Evolutionary conservation across 1,140 invertebrate species (phyloP).

Genomic region (Lepidurus arcticus): DNA sequence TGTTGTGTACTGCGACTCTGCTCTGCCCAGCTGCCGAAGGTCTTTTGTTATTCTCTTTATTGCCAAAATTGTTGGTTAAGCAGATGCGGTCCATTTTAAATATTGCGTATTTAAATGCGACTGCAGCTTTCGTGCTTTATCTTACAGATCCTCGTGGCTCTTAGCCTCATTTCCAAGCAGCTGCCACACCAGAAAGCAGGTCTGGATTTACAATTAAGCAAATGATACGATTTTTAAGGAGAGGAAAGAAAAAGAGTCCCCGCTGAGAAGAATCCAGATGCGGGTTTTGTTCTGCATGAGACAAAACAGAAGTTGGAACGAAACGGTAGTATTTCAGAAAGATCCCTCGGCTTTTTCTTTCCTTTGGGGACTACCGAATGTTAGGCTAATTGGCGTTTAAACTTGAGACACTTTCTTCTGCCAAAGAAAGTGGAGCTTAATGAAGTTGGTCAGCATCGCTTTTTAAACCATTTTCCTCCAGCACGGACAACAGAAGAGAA

Average conservation of each 20-base stretch:
- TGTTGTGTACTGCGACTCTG: not conserved
- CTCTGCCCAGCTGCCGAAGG: not conserved
- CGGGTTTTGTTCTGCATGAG: not conserved
- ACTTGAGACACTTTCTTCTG: slow-evolving; percentile 14
- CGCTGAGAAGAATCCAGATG: not conserved
- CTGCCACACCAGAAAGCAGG: not conserved
- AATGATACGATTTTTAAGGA: slow-evolving; percentile 6
- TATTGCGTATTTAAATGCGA: not conserved
- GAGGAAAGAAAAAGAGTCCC: not conserved
- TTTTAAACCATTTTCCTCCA: not conserved
- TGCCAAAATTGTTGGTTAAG: slow-evolving; percentile 4
- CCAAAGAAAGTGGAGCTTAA: slow-evolving; percentile 4
- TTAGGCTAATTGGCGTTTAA: slow-evolving; percentile 8
- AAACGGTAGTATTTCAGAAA: not conserved
- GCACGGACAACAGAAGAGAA: not conserved
- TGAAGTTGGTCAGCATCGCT: not conserved
- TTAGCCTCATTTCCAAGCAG: not conserved
- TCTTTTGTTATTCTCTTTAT: not conserved
- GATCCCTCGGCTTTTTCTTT: not conserved
- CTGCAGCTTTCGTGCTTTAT: not conserved
- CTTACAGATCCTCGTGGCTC: not conserved
- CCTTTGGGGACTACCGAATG: not conserved
- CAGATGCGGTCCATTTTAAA: not conserved
- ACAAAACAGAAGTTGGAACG: not conserved
- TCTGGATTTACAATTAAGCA: slow-evolving; percentile 11